These are phyloP conservation scores for Lasioglossum oenotherae DNA, from an alignment of 2,888 invertebrate species.

Conservation along the genomic window DNA sequence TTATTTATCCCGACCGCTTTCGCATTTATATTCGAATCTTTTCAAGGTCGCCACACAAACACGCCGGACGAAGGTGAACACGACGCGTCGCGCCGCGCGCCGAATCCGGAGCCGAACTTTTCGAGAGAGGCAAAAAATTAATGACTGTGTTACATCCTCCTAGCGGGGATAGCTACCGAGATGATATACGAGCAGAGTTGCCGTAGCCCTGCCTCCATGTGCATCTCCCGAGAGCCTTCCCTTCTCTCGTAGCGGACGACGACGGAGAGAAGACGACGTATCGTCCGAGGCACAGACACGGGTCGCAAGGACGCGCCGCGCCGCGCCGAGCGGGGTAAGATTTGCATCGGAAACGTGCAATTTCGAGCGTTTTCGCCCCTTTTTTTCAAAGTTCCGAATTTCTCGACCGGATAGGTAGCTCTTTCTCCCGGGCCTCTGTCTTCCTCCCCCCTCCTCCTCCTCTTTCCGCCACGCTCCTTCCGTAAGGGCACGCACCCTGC, in stretches of 20 bases:
- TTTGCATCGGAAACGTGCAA: constrained; percentile 82
- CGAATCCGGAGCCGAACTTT: neutral
- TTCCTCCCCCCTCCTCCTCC: neutral
- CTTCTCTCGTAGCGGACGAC: neutral
- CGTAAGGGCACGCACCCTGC: constrained; percentile 75
- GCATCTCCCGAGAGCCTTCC: neutral
- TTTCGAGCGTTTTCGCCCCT: constrained; percentile 75
- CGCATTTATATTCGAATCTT: constrained; percentile 46
- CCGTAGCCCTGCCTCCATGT: neutral
- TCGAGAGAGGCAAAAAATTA: constrained; percentile 37
- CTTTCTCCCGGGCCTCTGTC: constrained; percentile 48
- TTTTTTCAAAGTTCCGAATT: constrained; percentile 68
- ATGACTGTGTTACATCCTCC: constrained; percentile 54
- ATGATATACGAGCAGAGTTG: constrained; percentile 19
- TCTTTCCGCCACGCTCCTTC: constrained; percentile 47
- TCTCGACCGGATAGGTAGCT: constrained; percentile 56
- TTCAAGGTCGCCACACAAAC: constrained; percentile 44
- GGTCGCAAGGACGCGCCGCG: constrained; percentile 32
- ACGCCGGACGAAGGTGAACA: neutral
- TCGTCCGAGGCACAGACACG: neutral
- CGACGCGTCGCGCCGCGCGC: neutral
- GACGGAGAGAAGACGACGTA: neutral
- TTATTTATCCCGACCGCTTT: constrained; percentile 45
- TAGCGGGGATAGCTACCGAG: constrained; percentile 37
- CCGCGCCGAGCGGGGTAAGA: constrained; percentile 37